Evolutionary conservation across 2,888 invertebrate species (phyloP).

Genomic region (Hyppa rectilinea): DNA sequence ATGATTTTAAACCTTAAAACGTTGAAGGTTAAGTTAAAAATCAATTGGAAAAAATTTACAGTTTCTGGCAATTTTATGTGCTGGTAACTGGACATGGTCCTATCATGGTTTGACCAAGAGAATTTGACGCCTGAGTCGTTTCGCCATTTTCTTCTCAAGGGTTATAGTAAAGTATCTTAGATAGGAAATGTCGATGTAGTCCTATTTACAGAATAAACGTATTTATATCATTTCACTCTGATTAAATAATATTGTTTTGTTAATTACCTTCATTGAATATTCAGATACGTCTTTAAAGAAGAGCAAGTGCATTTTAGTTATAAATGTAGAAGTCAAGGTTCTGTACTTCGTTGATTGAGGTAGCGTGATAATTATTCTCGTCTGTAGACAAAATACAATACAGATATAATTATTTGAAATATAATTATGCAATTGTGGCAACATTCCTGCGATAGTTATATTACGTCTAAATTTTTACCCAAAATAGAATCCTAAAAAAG

Average conservation of each 20-base stretch:
- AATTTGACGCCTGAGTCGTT: background rate
- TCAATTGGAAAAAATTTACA: no score
- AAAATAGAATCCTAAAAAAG: no score
- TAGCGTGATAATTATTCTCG: constrained; percentile 21
- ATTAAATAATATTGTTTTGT: background rate
- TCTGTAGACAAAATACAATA: constrained; percentile 18
- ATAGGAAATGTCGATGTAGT: no score
- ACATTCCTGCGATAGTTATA: background rate
- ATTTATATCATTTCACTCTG: background rate
- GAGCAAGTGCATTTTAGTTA: constrained; percentile 45
- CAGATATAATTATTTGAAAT: background rate
- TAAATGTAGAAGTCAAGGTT: background rate
- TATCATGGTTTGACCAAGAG: no score
- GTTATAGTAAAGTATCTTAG: background rate
- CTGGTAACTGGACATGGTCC: no score
- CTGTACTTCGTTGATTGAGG: constrained; percentile 26
- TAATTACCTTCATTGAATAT: constrained; percentile 43
- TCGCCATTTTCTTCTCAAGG: background rate
- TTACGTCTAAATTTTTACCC: background rate
- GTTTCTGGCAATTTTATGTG: no score
- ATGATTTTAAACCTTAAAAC: no score
- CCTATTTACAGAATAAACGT: background rate
- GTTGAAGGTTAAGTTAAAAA: no score
- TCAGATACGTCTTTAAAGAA: constrained; percentile 34
- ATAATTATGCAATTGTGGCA: background rate